Percentiles rank a stretch among this genome's conserved stretches.
Conservation (phyloP, 2,797 vertebrate genomes). For the Thalassophryne amazonica region DNA sequence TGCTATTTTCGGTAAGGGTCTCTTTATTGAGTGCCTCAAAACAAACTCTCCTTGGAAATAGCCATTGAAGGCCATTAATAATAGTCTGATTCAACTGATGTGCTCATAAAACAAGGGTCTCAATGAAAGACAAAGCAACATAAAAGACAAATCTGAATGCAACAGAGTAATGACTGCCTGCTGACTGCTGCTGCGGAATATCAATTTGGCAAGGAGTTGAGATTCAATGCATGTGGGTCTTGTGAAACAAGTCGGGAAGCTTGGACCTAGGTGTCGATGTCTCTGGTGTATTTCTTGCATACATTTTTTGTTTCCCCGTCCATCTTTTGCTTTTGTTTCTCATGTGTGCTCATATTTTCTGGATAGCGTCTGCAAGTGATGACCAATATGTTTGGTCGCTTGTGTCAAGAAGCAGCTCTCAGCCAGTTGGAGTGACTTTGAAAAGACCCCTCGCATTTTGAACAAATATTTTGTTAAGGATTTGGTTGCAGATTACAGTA, state of each 20-base stretch:
- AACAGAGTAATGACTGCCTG: constrained; percentile 21
- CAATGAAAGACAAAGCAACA: not conserved
- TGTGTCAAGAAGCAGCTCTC: constrained; percentile 43
- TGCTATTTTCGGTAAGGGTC: constrained; percentile 7
- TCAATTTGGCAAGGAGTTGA: constrained; percentile 38
- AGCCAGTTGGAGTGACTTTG: constrained; percentile 47
- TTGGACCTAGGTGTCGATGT: constrained; percentile 43
- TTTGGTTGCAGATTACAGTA: constrained; percentile 1
- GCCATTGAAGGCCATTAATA: not conserved
- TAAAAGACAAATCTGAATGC: constrained; percentile 54
- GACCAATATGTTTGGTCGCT: constrained; percentile 34
- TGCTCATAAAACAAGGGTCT: constrained; percentile 2
- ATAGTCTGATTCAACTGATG: constrained; percentile 7
- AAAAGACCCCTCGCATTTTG: constrained; percentile 25
- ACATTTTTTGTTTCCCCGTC: constrained; percentile 11
- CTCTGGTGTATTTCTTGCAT: constrained; percentile 32
- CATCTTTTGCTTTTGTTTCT: not conserved
- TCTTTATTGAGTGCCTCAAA: constrained; percentile 19
- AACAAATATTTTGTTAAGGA: constrained; percentile 17
- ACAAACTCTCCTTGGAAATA: constrained; percentile 3
- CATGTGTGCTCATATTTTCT: not conserved
- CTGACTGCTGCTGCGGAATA: constrained; percentile 21
- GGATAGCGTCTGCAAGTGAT: constrained; percentile 2
- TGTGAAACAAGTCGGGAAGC: constrained; percentile 54
- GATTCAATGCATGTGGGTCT: constrained; percentile 43